These are phyloP conservation scores for Xenotilapia flavipinnis DNA, from an alignment of 2,113 vertebrate genomes.

Conservation along the genomic window DNA sequence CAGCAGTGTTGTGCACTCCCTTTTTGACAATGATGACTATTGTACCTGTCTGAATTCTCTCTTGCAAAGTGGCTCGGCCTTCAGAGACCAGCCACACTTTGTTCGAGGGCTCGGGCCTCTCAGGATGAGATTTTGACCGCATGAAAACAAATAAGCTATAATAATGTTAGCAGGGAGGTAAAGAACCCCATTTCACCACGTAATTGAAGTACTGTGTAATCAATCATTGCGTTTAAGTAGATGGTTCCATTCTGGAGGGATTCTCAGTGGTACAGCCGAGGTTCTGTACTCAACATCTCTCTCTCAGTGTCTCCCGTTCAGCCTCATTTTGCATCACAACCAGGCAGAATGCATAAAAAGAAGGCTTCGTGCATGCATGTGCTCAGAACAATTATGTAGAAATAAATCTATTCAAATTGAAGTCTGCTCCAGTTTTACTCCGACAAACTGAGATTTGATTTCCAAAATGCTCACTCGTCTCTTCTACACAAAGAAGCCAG, in stretches of 20 bases:
- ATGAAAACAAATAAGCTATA: not conserved
- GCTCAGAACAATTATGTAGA: conserved; percentile 59
- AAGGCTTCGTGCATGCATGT: conserved; percentile 4
- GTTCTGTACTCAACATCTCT: not conserved
- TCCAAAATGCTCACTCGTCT: conserved; percentile 71
- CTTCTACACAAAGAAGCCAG: conserved; percentile 69
- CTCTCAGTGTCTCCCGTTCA: not conserved
- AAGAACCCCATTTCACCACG: not conserved
- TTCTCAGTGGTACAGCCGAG: not conserved
- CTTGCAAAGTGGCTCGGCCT: conserved; percentile 41
- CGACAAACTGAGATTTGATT: conserved; percentile 76
- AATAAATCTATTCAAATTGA: conserved; percentile 65
- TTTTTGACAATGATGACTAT: conserved; percentile 56
- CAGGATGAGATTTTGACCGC: not conserved
- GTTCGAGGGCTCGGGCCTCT: not conserved
- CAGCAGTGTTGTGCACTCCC: conserved; percentile 48
- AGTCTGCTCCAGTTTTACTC: conserved; percentile 59
- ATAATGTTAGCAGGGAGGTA: not conserved
- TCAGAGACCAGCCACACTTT: conserved; percentile 22
- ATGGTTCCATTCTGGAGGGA: not conserved
- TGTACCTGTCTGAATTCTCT: conserved; percentile 28
- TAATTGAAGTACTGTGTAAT: not conserved
- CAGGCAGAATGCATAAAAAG: not conserved
- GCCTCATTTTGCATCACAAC: conserved; percentile 34
- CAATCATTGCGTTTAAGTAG: not conserved